Evolutionary conservation across 2,113 vertebrate genomes (phyloP).

Genomic region (Enhydra lutris): DNA sequence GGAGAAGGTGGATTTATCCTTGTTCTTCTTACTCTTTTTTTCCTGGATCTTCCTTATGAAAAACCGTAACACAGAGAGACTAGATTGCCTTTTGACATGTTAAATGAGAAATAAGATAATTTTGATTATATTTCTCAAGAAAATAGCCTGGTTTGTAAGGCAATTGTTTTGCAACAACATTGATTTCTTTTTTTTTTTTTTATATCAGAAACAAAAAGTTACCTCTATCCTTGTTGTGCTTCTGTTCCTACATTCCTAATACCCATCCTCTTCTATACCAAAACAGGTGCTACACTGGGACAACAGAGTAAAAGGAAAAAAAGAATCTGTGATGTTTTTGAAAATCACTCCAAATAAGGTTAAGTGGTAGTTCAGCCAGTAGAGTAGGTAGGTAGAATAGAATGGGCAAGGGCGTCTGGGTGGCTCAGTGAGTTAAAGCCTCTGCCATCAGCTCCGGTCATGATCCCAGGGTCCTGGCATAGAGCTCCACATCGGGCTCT

Average conservation of each 20-base stretch:
- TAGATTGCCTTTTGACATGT: background rate
- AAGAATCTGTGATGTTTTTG: background rate
- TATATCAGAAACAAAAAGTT: background rate
- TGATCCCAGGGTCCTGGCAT: too few species aligned
- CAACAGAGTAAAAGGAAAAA: background rate
- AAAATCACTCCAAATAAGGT: background rate
- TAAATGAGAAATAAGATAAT: slow-evolving; percentile 1
- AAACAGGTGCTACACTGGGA: background rate
- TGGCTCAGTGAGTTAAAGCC: too few species aligned
- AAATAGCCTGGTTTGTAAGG: background rate
- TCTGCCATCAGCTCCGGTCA: too few species aligned
- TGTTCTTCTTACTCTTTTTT: background rate
- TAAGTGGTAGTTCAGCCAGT: background rate
- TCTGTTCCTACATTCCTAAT: background rate
- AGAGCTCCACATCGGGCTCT: too few species aligned
- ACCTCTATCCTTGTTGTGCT: background rate
- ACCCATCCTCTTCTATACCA: background rate
- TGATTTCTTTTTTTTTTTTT: background rate
- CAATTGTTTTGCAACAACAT: background rate
- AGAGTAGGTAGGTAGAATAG: background rate
- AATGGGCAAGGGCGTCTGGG: background rate
- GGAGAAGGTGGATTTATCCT: rapidly evolving
- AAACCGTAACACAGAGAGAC: background rate
- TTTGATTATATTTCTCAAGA: background rate
- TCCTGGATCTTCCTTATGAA: background rate